These are phyloP conservation scores for Brienomyrus longianalis DNA, from an alignment of 2,113 vertebrate genomes.

Conservation along the genomic window DNA sequence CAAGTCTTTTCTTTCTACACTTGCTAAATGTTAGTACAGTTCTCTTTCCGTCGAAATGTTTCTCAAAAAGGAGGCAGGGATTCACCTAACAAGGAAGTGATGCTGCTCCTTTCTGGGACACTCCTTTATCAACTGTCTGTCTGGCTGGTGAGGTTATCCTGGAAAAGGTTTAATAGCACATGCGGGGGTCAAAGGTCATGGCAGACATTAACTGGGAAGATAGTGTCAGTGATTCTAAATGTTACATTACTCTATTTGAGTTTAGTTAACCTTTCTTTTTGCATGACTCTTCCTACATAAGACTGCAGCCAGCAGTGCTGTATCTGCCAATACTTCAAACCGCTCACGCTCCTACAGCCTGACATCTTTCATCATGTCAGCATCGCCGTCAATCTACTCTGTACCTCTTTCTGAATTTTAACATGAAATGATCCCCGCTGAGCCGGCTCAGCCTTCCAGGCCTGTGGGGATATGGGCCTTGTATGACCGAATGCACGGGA, in stretches of 20 bases:
- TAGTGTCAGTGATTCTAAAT: not conserved
- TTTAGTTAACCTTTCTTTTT: not conserved
- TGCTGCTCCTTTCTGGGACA: not conserved
- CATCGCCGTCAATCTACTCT: not conserved
- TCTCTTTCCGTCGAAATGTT: not conserved
- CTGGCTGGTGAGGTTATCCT: not conserved
- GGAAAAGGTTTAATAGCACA: not conserved
- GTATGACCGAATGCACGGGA: not conserved
- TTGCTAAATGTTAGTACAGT: not conserved
- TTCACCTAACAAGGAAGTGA: not conserved
- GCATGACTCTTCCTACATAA: not conserved
- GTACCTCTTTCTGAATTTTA: conserved; percentile 8
- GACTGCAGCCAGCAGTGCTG: conserved; percentile 14
- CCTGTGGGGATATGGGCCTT: not conserved
- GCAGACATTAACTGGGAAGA: not conserved
- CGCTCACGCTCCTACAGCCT: not conserved
- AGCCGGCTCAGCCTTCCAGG: not conserved
- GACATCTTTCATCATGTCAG: conserved; percentile 2
- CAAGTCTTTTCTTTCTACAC: conserved; percentile 4
- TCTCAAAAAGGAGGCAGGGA: not conserved
- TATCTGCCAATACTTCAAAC: not conserved
- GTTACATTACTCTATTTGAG: not conserved
- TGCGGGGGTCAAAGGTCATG: not conserved
- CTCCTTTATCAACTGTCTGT: not conserved
- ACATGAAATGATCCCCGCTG: conserved; percentile 12